Evolutionary conservation across 2,797 vertebrate species (phyloP), one percentile per base, ranked within the genome.

Genomic region (Microhierax caerulescens): DNA sequence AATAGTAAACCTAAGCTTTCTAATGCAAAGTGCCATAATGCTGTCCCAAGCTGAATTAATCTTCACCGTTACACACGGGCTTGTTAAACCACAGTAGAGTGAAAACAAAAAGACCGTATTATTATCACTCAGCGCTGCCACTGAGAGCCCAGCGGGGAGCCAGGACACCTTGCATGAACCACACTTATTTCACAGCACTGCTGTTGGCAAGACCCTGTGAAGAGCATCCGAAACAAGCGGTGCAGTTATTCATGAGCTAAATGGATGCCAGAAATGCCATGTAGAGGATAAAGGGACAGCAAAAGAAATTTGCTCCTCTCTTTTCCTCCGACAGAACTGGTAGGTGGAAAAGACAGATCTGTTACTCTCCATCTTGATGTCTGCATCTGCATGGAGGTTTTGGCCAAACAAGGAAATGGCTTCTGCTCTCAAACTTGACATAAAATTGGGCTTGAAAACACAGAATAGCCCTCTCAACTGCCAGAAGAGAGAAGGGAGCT

Each of bases 1-100:
- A 77, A 76, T 21, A 83, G 70, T 9, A 76, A 87, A 92, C 47
- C 41, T 90, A 90, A 91, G 81, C 72, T 84, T 93, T 14, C 8
- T 85, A 92, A 88, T 60, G 77, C 32, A 18, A 63, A 90, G 54
- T 53, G 51, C 65, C 60, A 70, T 90, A 95, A 93, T 25, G 59
- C 51, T 78, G 85, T 82, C 88, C 94, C 83, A 88, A 94, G 74
- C 85, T 74, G 85, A 88, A 94, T 95, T 97, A 95, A 95, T 94
- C 88, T 88, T 59, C 0, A 1, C 36, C 0, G 3, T 73, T 90
- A 79, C 76, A 86, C 54, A 73, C 0, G 9, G 83, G 76, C 74
- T 85, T 79, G 64, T 93, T 90, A 95, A 95, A 95, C 43, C 2
- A 0, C 77, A 86, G 83, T 76, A 73, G 90, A 97, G 74, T 30